These are phyloP conservation scores for Drosophila tristis DNA, from an alignment of 1,140 invertebrate species.

Conservation along the genomic window DNA sequence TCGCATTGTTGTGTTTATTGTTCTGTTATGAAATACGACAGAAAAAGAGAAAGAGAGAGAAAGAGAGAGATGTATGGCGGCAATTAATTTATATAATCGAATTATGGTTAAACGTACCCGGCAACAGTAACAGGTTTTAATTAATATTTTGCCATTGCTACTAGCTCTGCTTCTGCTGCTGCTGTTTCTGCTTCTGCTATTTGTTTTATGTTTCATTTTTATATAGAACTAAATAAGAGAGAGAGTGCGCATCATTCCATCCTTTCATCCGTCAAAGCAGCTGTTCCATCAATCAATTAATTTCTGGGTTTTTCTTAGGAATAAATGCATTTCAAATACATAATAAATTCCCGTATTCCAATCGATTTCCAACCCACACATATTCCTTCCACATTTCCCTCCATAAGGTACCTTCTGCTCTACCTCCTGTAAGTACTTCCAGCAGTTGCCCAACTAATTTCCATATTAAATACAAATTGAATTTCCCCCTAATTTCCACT, in stretches of 20 bases:
- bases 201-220: constrained; percentile 23
- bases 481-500: constrained; percentile 5
- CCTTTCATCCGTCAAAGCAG: constrained; percentile 27
- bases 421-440: too few species aligned
- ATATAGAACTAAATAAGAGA: constrained; percentile 5
- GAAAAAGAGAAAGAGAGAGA: too few species aligned
- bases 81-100: constrained; percentile 61
- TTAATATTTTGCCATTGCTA: constrained; percentile 25
- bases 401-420: too few species aligned
- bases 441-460: too few species aligned
- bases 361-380: too few species aligned
- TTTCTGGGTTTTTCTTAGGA: neutral
- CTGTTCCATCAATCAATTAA: constrained; percentile 38
- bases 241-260: constrained; percentile 2
- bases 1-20: constrained; percentile 11
- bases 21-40: constrained; percentile 3
- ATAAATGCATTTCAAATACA: constrained; percentile 2
- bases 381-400: too few species aligned
- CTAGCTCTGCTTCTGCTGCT: neutral
- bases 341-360: neutral
- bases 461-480: constrained; percentile 14
- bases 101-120: constrained; percentile 11
- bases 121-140: constrained; percentile 28
- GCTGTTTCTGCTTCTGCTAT: constrained; percentile 5
- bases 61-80: neutral